A percentile compares a stretch with the other conserved stretches of the same genome.
Evolutionary conservation across 1,140 invertebrate genomes (phyloP).

Genomic region (Sycophaga agraensis): DNA sequence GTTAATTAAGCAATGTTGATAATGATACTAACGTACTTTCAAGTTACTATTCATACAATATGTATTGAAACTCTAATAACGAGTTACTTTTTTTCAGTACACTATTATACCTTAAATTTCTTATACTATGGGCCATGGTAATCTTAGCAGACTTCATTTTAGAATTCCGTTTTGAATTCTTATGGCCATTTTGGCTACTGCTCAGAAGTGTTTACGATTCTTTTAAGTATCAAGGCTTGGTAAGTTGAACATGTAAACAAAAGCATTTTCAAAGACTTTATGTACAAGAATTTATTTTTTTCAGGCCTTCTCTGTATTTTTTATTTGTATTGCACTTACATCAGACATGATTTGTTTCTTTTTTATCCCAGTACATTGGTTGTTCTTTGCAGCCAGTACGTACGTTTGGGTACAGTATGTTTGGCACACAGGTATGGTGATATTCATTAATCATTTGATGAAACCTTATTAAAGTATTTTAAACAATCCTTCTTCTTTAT

Average conservation of each 20-base stretch:
- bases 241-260: slow-evolving; percentile 80
- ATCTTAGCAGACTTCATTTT: slow-evolving; percentile 95
- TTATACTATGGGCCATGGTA: slow-evolving; percentile 93
- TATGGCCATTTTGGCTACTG: slow-evolving; percentile 98
- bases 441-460: not conserved
- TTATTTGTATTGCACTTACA: slow-evolving; percentile 96
- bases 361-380: slow-evolving; percentile 97
- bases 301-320: slow-evolving; percentile 97
- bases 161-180: slow-evolving; percentile 98
- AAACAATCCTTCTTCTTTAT: slow-evolving; percentile 28
- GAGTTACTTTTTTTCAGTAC: slow-evolving; percentile 81
- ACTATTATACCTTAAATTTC: slow-evolving; percentile 92
- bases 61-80: too few relatives aligned
- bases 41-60: too few relatives aligned
- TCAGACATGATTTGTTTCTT: slow-evolving; percentile 99
- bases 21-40: too few relatives aligned
- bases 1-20: too few relatives aligned
- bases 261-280: slow-evolving; percentile 72
- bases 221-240: slow-evolving; percentile 98
- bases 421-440: slow-evolving; percentile 91
- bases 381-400: slow-evolving; percentile 97
- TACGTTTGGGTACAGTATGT: slow-evolving; percentile 99
- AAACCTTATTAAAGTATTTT: not conserved
- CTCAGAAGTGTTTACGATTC: slow-evolving; percentile 96
- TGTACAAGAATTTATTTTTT: slow-evolving; percentile 49